Evolutionary conservation across 2,888 invertebrate genomes (phyloP).

Genomic region (Coelinius sp.): DNA sequence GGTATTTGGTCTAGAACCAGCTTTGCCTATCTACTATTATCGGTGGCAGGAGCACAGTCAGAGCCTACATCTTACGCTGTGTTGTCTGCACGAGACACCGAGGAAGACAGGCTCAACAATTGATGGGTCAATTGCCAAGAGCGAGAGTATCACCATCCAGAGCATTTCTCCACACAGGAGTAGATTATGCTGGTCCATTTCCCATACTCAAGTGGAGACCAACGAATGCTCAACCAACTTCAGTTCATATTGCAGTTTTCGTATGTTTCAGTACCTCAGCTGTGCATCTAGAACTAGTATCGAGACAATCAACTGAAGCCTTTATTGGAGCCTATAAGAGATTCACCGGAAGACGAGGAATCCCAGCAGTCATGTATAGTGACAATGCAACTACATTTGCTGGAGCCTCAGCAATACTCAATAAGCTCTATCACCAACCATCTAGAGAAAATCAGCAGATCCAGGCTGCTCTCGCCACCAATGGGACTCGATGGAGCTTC

Average conservation of each 20-base stretch:
- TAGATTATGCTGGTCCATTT: conserved; percentile 35
- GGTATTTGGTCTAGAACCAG: too few species aligned
- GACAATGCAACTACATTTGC: background rate
- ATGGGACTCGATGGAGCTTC: background rate
- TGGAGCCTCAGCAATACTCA: background rate
- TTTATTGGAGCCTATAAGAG: conserved; percentile 32
- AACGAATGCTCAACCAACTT: conserved; percentile 22
- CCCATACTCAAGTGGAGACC: conserved; percentile 14
- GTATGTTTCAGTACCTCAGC: conserved; percentile 45
- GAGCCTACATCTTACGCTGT: conserved; percentile 7
- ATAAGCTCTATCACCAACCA: background rate
- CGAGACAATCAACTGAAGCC: conserved; percentile 42
- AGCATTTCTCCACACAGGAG: background rate
- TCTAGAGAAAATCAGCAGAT: background rate
- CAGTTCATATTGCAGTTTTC: conserved; percentile 47
- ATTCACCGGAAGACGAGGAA: conserved; percentile 1
- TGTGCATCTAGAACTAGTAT: conserved; percentile 49
- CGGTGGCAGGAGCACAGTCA: background rate
- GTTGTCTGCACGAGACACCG: conserved; percentile 25
- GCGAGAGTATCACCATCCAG: conserved; percentile 4
- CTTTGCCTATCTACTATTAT: too few species aligned
- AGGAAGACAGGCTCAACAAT: conserved; percentile 30
- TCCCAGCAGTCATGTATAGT: conserved; percentile 21
- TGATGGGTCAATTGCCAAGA: conserved; percentile 36
- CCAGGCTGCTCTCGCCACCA: background rate